Percentiles rank a stretch among this genome's conserved stretches.
Evolutionary conservation across 2,113 vertebrate species (phyloP).

Genomic region (Limnothrissa miodon): DNA sequence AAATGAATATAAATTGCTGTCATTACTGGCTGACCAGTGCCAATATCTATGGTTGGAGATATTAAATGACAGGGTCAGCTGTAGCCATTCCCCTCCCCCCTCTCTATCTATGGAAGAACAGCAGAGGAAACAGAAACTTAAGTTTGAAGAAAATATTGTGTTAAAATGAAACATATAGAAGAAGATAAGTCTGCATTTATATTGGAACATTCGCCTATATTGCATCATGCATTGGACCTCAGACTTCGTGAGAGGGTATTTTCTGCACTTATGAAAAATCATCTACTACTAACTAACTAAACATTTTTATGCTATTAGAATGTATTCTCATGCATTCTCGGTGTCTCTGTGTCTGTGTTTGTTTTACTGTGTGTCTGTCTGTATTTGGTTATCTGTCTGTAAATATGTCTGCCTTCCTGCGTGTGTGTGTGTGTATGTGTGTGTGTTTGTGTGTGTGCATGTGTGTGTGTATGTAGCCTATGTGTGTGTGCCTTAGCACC

Average conservation of each 20-base stretch:
- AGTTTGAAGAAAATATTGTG: too few species aligned
- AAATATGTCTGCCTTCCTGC: not conserved
- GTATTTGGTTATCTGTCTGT: not conserved
- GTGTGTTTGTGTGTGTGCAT: not conserved
- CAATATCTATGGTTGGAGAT: constrained; percentile 53
- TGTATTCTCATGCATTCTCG: too few species aligned
- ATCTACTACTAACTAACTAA: too few species aligned
- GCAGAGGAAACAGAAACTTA: too few species aligned
- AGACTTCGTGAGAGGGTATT: too few species aligned
- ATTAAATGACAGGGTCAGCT: constrained; percentile 28
- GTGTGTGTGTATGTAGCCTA: not conserved
- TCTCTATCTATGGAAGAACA: too few species aligned
- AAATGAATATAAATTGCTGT: constrained; percentile 52
- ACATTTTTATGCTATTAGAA: not conserved
- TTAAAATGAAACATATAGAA: too few species aligned
- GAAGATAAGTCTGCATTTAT: too few species aligned
- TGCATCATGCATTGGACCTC: too few species aligned
- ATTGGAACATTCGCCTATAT: too few species aligned
- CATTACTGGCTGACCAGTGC: constrained; percentile 55
- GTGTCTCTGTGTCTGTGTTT: not conserved
- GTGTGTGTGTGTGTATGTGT: not conserved
- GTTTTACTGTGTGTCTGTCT: not conserved
- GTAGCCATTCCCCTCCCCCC: not conserved
- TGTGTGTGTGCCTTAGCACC: not conserved
- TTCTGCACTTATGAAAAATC: too few species aligned